phyloP scores from a whole-genome alignment of 92 coral and sea anemone species.

The Porites cylindrica region DNA sequence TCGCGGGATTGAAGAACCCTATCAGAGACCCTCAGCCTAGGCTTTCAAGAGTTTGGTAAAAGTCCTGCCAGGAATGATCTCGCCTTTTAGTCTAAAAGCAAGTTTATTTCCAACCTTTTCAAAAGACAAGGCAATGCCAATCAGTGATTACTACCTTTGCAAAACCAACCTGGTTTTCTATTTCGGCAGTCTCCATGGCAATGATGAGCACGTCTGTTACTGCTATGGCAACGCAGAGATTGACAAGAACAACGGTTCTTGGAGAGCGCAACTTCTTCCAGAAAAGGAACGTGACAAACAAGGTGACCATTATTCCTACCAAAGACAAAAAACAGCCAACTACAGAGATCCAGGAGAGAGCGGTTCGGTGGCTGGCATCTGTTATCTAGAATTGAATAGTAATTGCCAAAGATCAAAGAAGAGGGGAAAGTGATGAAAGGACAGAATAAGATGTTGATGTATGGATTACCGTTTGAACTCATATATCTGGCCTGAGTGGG shows the following conservation, averaged over 20 bases:
- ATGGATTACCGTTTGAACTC: too few relatives aligned
- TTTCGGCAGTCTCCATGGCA: constrained; percentile 13
- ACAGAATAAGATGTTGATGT: too few relatives aligned
- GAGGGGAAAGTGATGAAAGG: not conserved
- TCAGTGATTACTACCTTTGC: not conserved
- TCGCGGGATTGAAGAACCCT: too few relatives aligned
- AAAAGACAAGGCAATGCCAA: too few relatives aligned
- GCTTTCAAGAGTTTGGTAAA: too few relatives aligned
- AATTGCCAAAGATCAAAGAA: not conserved
- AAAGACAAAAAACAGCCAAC: constrained; percentile 71
- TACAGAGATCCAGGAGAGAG: constrained; percentile 58
- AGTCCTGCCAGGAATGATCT: too few relatives aligned
- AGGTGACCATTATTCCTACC: constrained; percentile 61
- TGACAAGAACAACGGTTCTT: constrained; percentile 66
- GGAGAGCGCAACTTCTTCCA: constrained; percentile 81
- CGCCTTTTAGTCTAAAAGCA: too few relatives aligned
- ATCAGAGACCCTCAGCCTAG: too few relatives aligned
- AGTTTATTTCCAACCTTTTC: too few relatives aligned
- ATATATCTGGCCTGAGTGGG: too few relatives aligned
- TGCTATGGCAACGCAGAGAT: constrained; percentile 78
- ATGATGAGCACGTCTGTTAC: constrained; percentile 38
- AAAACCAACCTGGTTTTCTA: constrained; percentile 21
- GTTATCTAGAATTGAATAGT: constrained; percentile 18
- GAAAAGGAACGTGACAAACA: constrained; percentile 47
- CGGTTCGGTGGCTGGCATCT: constrained; percentile 23